Evolutionary conservation across 2,113 vertebrate genomes (phyloP).

Genomic region (Machaerirhynchus nigripectus): DNA sequence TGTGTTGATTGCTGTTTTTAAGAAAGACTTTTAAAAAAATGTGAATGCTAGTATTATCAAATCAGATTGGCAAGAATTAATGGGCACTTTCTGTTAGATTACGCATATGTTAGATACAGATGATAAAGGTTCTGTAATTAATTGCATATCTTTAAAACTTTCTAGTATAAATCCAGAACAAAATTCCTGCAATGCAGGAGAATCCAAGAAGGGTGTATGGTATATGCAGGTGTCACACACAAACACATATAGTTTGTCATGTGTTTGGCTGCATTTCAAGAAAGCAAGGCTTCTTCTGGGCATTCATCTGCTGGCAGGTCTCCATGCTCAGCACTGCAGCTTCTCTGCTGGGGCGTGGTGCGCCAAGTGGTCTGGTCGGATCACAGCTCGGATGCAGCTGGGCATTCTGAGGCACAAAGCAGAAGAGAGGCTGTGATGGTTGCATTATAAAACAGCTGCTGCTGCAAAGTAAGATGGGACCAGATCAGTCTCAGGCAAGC

Average conservation of each 20-base stretch:
- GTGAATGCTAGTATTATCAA: background rate
- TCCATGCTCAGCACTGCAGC: background rate
- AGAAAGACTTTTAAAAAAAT: background rate
- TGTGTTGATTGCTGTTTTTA: background rate
- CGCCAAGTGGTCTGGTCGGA: background rate
- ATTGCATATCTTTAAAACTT: background rate
- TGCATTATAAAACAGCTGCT: background rate
- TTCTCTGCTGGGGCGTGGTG: background rate
- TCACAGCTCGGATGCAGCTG: background rate
- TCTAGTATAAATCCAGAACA: background rate
- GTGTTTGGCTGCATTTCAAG: background rate
- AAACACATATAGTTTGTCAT: rapidly evolving
- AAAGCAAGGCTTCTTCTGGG: background rate
- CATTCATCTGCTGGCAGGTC: background rate
- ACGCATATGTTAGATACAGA: background rate
- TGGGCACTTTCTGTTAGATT: background rate
- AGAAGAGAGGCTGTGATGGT: background rate
- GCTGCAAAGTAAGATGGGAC: background rate
- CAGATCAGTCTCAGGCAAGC: background rate
- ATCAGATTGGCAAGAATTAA: background rate
- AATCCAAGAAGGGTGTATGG: background rate
- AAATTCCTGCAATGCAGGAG: background rate
- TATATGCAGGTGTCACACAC: background rate
- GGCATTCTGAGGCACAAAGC: background rate
- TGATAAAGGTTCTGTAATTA: background rate